Evolutionary conservation across 2,113 vertebrate genomes (phyloP).

Genomic region (Phylloscopus whistleri): DNA sequence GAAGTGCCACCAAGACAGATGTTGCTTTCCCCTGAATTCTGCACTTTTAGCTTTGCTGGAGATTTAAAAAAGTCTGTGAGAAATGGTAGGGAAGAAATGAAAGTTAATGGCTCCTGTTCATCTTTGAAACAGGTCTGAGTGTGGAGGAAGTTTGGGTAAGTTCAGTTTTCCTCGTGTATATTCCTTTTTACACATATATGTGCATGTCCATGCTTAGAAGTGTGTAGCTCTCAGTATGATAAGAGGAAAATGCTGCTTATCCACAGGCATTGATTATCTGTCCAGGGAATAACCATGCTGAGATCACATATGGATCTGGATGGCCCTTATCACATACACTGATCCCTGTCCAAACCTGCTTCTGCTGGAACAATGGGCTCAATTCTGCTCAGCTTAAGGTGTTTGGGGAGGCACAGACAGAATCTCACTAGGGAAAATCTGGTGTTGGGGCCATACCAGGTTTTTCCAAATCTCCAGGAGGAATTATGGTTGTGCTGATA

Average conservation of each 20-base stretch:
- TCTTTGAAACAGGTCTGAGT: background rate
- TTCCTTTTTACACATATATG: background rate
- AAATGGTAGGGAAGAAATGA: background rate
- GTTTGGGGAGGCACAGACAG: background rate
- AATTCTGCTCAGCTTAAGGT: background rate
- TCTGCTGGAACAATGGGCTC: background rate
- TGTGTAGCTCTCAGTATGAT: background rate
- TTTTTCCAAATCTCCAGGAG: background rate
- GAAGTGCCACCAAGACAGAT: background rate
- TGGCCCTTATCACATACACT: background rate
- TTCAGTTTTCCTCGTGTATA: background rate
- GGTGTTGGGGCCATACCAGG: rapidly evolving
- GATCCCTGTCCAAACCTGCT: background rate
- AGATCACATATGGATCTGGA: background rate
- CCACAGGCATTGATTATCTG: background rate
- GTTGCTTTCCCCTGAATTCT: background rate
- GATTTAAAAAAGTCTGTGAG: background rate
- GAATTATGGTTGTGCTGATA: rapidly evolving
- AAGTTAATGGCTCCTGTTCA: background rate
- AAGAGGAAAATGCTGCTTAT: background rate
- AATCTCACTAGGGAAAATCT: background rate
- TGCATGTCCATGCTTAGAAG: background rate
- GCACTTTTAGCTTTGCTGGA: background rate
- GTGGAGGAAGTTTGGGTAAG: background rate
- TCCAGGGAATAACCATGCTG: background rate